Base-by-base conservation (phyloP, 2,888 invertebrate species). In the Tachystola acroxantha region DNA sequence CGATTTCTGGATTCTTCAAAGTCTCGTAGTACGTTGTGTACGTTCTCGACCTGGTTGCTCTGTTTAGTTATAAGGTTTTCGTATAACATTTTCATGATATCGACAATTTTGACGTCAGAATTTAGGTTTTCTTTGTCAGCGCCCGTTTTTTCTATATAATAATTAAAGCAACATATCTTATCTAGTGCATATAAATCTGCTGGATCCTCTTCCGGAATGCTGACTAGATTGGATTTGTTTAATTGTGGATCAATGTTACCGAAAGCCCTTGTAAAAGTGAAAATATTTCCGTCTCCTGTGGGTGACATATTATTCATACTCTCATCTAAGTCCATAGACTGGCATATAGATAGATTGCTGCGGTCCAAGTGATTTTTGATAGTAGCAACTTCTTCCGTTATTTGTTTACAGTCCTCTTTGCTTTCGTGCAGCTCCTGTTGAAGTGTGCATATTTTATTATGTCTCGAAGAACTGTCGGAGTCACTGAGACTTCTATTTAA, bases 321-420 rank as follows among this genome's bases (percentile, higher is more conserved):
- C 26, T 72, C 77, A 48, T 82, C 81, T 34, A 82, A 59, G 32
- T 81, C 78, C 70, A 74, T 66, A 24, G 48, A 47, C 37, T 67
- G 64, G 6, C 34, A 40, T 2, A 76, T 69, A 1, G 79, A 66
- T 12, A 78, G 48, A 50, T 73, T 70, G 37, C 65, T 75, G 20
- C 64, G 62, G 27, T 82, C 77, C 24, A 84, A 62, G 43, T 84
- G 80, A 37, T 72, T 74, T 60, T 80, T 84, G n/a, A 86, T 82
- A 5, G 74, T 78, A 7, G 65, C 71, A 2, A 84, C 76, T 50
- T 80, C 77, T 55, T 84, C 75, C 34, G 76, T 76, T n/a, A 85
- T 54, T 47, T 68, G 74, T 40, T 72, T 73, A 42, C 84, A 86
- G 40, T 82, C 84, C 65, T 82, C 74, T 52, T 66, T 64, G 3